Evolutionary conservation across 2,113 vertebrate species (phyloP), one percentile per base, ranked within the genome.

Genomic region (Sturnus vulgaris): DNA sequence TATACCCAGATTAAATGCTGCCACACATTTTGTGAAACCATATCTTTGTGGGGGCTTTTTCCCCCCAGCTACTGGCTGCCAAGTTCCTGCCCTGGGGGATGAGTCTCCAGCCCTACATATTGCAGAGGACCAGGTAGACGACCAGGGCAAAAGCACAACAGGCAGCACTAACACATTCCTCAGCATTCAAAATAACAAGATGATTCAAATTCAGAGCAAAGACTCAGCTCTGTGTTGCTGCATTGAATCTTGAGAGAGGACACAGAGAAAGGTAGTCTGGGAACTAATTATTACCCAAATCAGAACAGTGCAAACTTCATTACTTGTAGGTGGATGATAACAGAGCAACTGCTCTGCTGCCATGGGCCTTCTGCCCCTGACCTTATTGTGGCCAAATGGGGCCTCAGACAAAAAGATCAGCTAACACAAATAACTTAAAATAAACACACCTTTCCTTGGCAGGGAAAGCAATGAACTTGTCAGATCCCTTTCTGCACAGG

Each of bases 91-190:
- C 40, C n/a, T 9, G 11, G 1, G 23, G 57, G 5, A 50, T 46
- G 23, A 40, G 10, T 12, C 44, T 35, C 37, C 66, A 37, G 5
- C 42, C 46, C 72, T 25, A 15, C 55, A 23, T 12, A 23, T 11
- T 15, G n/a, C 33, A 23, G 16, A 64, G 33, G 25, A 30, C 2
- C 8, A 10, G 28, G 66, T 1, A 2, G 50, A 65, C 0, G 0
- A 55, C 9, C 12, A 59, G 18, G 14, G 23, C 39, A 30, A 31
- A 21, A 30, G 17, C 44, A 47, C 35, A 65, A n/a, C 50, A 65
- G 40, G 75, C 0, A 82, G 53, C 30, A 68, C 31, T 24, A 30
- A 39, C 4, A 30, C 23, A 65, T 17, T 85, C 47, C 49, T 33
- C 47, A 80, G 28, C 20, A 21, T 39, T 64, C 37, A n/a, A 25